A percentile compares a stretch with the other conserved stretches of the same genome.
Conservation (phyloP, 2,797 vertebrate genomes). For the Scomberomorus guttatus region DNA sequence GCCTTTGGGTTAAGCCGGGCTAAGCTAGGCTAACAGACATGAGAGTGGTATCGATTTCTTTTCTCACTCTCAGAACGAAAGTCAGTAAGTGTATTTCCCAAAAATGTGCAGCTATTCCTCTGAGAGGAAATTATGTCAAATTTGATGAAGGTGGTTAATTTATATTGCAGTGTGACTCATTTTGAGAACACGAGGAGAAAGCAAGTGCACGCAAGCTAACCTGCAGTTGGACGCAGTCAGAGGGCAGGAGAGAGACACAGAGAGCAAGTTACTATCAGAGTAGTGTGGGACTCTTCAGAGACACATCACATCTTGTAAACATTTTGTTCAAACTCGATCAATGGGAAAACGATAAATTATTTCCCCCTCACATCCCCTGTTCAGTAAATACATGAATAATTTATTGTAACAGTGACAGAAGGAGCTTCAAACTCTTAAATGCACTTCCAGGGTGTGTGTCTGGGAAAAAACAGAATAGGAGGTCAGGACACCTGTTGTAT, state of each 20-base stretch:
- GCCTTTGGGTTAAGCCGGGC: background rate
- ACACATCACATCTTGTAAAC: constrained; percentile 39
- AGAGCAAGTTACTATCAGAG: background rate
- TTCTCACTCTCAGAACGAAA: no score
- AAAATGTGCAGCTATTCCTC: background rate
- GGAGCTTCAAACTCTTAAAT: constrained; percentile 11
- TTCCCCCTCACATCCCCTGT: background rate
- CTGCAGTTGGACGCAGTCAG: constrained; percentile 1
- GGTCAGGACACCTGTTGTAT: constrained; percentile 25
- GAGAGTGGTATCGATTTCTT: background rate
- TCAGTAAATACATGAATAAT: constrained; percentile 29
- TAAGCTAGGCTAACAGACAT: background rate
- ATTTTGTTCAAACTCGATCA: constrained; percentile 36
- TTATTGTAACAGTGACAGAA: constrained; percentile 24
- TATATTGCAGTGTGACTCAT: background rate
- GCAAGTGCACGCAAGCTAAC: background rate
- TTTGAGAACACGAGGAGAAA: constrained; percentile 7
- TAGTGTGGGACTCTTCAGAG: background rate
- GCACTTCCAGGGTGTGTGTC: background rate
- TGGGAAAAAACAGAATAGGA: background rate
- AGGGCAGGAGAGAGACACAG: background rate
- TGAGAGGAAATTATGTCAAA: background rate
- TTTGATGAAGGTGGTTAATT: background rate
- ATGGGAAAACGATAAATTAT: background rate
- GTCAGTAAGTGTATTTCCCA: background rate